A percentile compares a stretch with the other conserved stretches of the same genome.
phyloP scores from a whole-genome alignment of 2,113 vertebrate species.

The Dolichotis patagonum region DNA sequence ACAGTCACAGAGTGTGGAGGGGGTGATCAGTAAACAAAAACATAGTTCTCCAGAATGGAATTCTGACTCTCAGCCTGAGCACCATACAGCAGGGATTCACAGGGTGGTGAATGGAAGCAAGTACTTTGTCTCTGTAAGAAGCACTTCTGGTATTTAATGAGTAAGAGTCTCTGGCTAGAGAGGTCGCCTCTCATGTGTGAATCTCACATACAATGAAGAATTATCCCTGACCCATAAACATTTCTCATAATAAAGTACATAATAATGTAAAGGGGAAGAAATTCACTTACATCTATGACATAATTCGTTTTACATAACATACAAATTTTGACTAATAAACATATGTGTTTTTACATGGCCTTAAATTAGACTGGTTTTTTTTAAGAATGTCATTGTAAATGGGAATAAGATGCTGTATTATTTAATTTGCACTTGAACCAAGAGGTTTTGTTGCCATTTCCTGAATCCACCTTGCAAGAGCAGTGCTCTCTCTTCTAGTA shows the following conservation, averaged over 20 bases:
- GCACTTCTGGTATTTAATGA: neutral
- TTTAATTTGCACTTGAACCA: neutral
- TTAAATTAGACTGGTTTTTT: neutral
- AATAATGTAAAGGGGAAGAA: neutral
- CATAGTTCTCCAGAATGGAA: neutral
- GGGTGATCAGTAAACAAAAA: neutral
- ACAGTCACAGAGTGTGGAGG: neutral
- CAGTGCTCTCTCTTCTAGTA: neutral
- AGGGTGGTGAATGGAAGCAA: accelerated
- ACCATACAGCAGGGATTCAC: neutral
- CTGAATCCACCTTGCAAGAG: neutral
- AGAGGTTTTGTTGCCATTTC: neutral
- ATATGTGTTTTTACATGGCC: neutral
- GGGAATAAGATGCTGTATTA: neutral
- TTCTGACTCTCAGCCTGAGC: neutral
- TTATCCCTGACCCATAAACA: neutral
- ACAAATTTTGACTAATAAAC: neutral
- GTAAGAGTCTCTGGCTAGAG: neutral
- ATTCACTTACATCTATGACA: neutral
- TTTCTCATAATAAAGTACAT: neutral
- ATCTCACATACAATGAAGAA: neutral
- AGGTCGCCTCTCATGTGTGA: neutral
- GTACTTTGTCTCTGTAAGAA: neutral
- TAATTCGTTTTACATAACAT: neutral
- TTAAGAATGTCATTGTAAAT: neutral